Base-by-base conservation (phyloP, 2,797 vertebrate species). In the Nannoperca australis region DNA sequence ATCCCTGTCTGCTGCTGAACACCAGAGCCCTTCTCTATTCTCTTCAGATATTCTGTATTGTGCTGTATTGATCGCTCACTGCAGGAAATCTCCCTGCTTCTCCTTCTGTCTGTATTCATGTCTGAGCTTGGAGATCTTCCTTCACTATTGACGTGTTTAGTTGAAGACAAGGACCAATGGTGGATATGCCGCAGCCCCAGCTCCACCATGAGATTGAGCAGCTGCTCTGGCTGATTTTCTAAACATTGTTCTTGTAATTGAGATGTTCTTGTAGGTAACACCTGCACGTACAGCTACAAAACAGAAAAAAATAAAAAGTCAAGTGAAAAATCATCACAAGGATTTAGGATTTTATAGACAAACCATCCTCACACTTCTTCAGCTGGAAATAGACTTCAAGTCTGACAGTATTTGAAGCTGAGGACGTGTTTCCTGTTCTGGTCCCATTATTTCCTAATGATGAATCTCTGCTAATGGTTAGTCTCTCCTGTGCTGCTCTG, bases 361-460 rank as follows among this genome's bases (percentile, higher is more conserved):
- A 22, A 18, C 7, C 49, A 22, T 59, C 47, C 67, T 85, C 62
- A 47, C 50, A 20, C 49, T 45, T 68, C 69, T 71, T 38, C 17
- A 61, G 53, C 64, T 71, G 42, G 62, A 90, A 88, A 78, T 72
- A 85, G 74, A 36, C 62, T 60, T 79, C 61, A 56, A 70, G 42
- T 70, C 68, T 73, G 67, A 70, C 71, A 61, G 60, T 42, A 59
- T 85, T 65, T 71, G 76, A 78, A 73, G 77, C 62, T 36, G 63
- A 82, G 85, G 73, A 88, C 2, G 47, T 55, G 70, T 76, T 92
- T 90, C 86, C 83, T 85, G 75, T 82, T 89, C 86, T 74, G 83
- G 82, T 86, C 80, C 89, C 81, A 89, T 91, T 90, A 90, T 87
- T 85, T 87, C 79, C 83, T 88, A 79, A 90, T 91, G 90, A 93